phyloP scores from a whole-genome alignment of 2,888 invertebrate species.

The Micoletzkya japonica region DNA sequence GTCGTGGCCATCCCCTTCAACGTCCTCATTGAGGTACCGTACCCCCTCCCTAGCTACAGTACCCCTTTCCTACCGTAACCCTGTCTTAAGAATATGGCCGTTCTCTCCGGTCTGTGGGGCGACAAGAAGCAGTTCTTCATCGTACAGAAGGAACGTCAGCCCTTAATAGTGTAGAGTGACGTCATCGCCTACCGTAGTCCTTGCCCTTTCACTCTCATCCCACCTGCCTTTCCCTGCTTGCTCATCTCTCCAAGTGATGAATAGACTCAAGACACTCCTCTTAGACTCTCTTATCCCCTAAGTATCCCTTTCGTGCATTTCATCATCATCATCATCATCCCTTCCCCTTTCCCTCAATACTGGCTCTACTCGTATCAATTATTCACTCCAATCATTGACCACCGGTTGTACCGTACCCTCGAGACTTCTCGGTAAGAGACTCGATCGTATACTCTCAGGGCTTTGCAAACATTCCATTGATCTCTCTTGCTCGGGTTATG shows the following conservation, averaged over 20 bases:
- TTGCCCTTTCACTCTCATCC: neutral
- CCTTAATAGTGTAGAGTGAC: conserved; percentile 15
- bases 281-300: too few relatives aligned
- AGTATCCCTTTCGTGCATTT: too few relatives aligned
- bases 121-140: conserved; percentile 96
- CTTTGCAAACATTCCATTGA: too few relatives aligned
- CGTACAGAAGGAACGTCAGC: conserved; percentile 79
- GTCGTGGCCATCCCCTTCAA: conserved; percentile 89
- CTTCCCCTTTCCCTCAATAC: neutral
- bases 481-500: too few relatives aligned
- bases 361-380: neutral
- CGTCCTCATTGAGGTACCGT: conserved; percentile 88
- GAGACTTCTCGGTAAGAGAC: too few relatives aligned
- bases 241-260: too few relatives aligned
- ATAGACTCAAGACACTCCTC: too few relatives aligned
- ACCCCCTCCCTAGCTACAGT: conserved; percentile 67
- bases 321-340: too few relatives aligned
- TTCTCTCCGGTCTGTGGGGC: conserved; percentile 88
- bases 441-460: too few relatives aligned
- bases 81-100: conserved; percentile 82
- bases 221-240: conserved; percentile 9
- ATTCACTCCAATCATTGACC: neutral
- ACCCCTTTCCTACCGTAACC: neutral
- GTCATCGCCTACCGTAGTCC: neutral
- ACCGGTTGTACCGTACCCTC: too few relatives aligned